These are phyloP conservation scores for Nemotelus pantherinus DNA, from an alignment of 2,888 invertebrate species.

Conservation along the genomic window DNA sequence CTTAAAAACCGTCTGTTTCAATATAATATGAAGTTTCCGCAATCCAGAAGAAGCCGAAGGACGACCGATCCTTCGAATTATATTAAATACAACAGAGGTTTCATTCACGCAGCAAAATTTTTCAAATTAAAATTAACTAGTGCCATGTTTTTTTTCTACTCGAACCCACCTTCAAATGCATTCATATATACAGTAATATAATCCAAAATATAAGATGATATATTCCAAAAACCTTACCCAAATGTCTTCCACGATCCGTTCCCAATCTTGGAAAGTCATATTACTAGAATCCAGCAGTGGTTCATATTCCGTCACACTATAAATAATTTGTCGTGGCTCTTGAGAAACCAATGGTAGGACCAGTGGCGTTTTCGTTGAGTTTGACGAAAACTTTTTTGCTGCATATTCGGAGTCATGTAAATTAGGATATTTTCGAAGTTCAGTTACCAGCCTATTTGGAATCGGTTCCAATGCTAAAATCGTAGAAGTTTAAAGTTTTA, in stretches of 20 bases:
- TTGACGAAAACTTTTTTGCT: slow-evolving; percentile 67
- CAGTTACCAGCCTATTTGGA: slow-evolving; percentile 60
- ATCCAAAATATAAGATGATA: neutral
- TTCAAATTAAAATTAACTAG: too few relatives aligned
- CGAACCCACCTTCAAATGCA: neutral
- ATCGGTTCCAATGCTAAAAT: slow-evolving; percentile 72
- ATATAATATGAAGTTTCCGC: too few relatives aligned
- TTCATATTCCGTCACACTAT: slow-evolving; percentile 85
- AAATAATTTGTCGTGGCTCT: slow-evolving; percentile 71
- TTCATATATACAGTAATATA: neutral
- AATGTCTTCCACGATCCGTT: slow-evolving; percentile 86
- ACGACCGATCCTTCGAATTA: too few relatives aligned
- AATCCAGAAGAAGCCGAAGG: too few relatives aligned
- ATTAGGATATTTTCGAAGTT: slow-evolving; percentile 76
- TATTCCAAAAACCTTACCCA: slow-evolving; percentile 68
- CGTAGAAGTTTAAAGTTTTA: neutral
- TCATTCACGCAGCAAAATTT: too few relatives aligned
- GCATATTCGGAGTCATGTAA: slow-evolving; percentile 84
- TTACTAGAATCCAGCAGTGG: slow-evolving; percentile 92
- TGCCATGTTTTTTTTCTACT: too few relatives aligned
- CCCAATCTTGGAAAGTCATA: slow-evolving; percentile 93
- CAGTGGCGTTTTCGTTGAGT: slow-evolving; percentile 65
- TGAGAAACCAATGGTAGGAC: slow-evolving; percentile 72
- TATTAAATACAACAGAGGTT: too few relatives aligned
- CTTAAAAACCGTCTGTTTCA: too few relatives aligned